phyloP scores from a whole-genome alignment of 2,888 invertebrate species.

The Leucophenga montana region DNA sequence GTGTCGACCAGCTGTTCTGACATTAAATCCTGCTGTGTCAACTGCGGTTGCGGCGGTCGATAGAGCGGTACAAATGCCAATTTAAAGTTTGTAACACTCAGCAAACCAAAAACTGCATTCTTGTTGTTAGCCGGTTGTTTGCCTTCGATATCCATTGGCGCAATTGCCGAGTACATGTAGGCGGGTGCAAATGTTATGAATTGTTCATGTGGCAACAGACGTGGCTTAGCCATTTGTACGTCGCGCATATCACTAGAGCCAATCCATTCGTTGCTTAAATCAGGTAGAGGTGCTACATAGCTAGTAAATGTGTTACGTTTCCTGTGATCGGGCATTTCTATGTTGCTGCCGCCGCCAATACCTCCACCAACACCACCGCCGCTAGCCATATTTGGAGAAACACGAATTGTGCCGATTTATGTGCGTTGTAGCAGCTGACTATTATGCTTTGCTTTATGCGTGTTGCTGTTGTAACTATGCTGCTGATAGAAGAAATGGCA shows the following conservation, averaged over 20 bases:
- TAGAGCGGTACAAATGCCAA: conserved; percentile 84
- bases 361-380: conserved; percentile 41
- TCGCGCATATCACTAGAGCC: conserved; percentile 65
- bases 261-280: conserved; percentile 63
- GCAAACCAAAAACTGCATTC: conserved; percentile 86
- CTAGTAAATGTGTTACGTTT: conserved; percentile 69
- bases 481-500: not conserved
- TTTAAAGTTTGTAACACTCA: conserved; percentile 94
- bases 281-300: conserved; percentile 66
- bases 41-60: conserved; percentile 30
- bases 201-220: conserved; percentile 76
- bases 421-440: not conserved
- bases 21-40: not conserved
- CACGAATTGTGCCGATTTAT: too few relatives aligned
- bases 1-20: conserved; percentile 48
- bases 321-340: conserved; percentile 54
- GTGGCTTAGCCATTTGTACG: conserved; percentile 63
- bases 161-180: conserved; percentile 83
- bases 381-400: conserved; percentile 18
- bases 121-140: conserved; percentile 63
- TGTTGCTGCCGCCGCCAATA: conserved; percentile 44
- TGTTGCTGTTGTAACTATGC: conserved; percentile 7
- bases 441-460: not conserved
- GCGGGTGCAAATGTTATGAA: conserved; percentile 89
- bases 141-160: conserved; percentile 73